Conservation (phyloP, 2,888 invertebrate genomes). For the Apoderus coryli region DNA sequence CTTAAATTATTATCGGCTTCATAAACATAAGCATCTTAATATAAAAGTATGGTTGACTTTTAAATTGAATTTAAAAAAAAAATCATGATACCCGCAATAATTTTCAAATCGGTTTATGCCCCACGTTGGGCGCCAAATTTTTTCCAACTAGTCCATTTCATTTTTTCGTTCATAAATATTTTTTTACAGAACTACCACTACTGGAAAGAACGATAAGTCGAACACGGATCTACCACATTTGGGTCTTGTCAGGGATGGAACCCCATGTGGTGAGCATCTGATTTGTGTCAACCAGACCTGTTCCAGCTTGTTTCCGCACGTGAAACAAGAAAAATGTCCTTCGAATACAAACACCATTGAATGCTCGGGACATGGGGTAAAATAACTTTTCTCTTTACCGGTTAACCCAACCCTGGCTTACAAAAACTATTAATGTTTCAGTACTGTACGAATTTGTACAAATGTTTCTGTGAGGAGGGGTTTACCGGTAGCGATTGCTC, state of each 20-base stretch:
- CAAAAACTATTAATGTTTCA: slow-evolving; percentile 36
- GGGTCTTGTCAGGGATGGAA: slow-evolving; percentile 86
- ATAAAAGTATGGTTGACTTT: no score
- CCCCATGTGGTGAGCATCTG: slow-evolving; percentile 82
- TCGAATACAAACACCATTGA: slow-evolving; percentile 75
- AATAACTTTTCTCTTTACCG: no score
- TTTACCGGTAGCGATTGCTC: slow-evolving; percentile 85
- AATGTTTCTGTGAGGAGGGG: slow-evolving; percentile 80
- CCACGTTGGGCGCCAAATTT: not conserved
- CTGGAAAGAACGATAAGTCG: slow-evolving; percentile 47
- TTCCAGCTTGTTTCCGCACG: slow-evolving; percentile 67
- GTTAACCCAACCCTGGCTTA: no score
- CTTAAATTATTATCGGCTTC: no score
- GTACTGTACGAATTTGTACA: slow-evolving; percentile 86
- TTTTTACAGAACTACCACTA: slow-evolving; percentile 53
- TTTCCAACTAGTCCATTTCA: not conserved
- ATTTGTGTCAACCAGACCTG: slow-evolving; percentile 93
- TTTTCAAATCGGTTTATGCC: no score
- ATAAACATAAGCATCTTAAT: no score
- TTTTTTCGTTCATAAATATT: not conserved
- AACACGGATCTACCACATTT: slow-evolving; percentile 46
- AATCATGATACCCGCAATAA: no score
- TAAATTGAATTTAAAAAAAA: no score
- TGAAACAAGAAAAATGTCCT: slow-evolving; percentile 80
- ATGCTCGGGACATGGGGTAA: slow-evolving; percentile 93